These are phyloP conservation scores for Vicugna pacos DNA, from an alignment of 2,113 vertebrate genomes.

Conservation along the genomic window DNA sequence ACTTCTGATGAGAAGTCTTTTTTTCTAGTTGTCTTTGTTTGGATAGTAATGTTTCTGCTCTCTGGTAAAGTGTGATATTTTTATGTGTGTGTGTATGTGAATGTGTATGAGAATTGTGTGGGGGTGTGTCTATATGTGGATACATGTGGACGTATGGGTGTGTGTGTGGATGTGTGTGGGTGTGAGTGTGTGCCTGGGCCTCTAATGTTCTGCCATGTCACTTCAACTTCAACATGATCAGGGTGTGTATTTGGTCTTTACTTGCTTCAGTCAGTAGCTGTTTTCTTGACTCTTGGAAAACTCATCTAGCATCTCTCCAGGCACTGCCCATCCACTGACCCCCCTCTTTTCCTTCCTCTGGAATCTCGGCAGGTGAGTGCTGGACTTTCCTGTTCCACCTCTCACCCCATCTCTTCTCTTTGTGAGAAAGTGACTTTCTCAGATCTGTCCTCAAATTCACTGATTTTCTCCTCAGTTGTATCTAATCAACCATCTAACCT, in stretches of 20 bases:
- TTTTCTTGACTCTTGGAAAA: neutral
- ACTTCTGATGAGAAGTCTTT: neutral
- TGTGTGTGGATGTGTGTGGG: neutral
- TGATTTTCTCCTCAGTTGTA: neutral
- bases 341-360: too few species aligned
- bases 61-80: neutral
- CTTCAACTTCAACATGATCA: too few species aligned
- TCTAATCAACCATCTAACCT: neutral
- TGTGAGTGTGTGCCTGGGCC: neutral
- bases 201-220: neutral
- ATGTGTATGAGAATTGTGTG: neutral
- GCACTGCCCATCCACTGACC: fast-evolving
- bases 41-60: neutral
- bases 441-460: neutral
- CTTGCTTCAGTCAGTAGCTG: neutral
- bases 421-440: neutral
- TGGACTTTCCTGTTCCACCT: neutral
- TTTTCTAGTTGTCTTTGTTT: neutral
- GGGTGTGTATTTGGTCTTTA: neutral
- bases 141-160: neutral
- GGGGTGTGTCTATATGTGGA: neutral
- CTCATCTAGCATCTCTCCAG: fast-evolving
- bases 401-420: too few species aligned
- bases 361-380: neutral
- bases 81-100: neutral